Percentiles rank a stretch among this genome's conserved stretches.
Conservation (phyloP, 2,113 vertebrate genomes). For the Anoplopoma fimbria region DNA sequence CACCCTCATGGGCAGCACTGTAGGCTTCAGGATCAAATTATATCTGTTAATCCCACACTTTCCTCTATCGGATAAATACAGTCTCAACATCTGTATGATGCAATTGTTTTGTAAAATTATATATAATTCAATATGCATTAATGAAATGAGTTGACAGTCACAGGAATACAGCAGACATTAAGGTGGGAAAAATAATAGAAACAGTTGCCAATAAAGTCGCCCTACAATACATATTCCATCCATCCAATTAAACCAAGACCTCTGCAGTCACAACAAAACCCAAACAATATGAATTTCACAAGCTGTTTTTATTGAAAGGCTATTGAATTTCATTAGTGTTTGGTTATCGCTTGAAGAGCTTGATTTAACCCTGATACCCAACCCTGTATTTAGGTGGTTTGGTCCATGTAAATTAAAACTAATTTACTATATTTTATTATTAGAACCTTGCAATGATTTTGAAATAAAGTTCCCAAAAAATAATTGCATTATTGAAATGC, state of each 20-base stretch:
- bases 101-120: neutral
- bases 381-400: neutral
- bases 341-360: neutral
- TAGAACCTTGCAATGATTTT: neutral
- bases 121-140: neutral
- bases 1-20: slow-evolving; percentile 29
- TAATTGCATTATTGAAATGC: neutral
- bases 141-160: neutral
- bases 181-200: neutral
- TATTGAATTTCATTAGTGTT: neutral
- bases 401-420: neutral
- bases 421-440: neutral
- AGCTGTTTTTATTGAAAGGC: neutral
- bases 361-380: neutral
- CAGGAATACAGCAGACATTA: neutral
- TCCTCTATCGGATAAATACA: neutral
- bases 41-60: slow-evolving; percentile 15
- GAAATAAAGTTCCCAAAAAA: neutral
- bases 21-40: slow-evolving; percentile 32
- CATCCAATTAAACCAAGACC: neutral
- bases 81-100: neutral
- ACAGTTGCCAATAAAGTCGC: neutral
- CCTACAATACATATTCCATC: neutral
- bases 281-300: neutral
- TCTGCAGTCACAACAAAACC: neutral